Base-by-base conservation (phyloP, 2,113 vertebrate genomes). In the Oostethus manadensis region DNA sequence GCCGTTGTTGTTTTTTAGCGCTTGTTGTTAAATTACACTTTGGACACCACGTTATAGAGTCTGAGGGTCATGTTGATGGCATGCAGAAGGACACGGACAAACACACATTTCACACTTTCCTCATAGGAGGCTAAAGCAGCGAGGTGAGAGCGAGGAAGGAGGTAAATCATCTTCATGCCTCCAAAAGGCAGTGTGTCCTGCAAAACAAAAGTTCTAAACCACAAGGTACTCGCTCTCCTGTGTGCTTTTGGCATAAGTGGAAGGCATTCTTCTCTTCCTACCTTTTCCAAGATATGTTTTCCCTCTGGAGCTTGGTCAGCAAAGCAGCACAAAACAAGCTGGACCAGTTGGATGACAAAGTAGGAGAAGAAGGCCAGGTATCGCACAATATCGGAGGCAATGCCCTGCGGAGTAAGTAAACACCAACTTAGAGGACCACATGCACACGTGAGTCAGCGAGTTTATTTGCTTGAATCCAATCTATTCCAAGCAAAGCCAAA, bases 251-350 rank as follows among this genome's bases (percentile, higher is more conserved):
- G 64, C 56, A 46, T 67, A 77, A 79, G 74, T 53, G 65, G 70
- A 46, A 74, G 14, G 58, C 62, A 71, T 74, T 77, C 58, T 47
- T 35, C 9, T 45, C 35, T 57, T 62, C 91, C 83, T 88, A 98
- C 96, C 76, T 90, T 69, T 48, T 58, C 84, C 45, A 56, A 78
- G 56, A 64, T 3, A 1, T 57, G 76, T 87, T 91, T 87, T 3
- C 87, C 88, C 72, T 90, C 91, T 1, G 94, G 93, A 35, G 90
- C 82, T 4, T 65, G 86, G 78, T 98, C 96, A 8, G 87, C 88
- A 48, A 95, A 89, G 80, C 93, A 95, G 76, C 92, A 93, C 42
- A 98, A 78, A 64, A 93, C 81, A 9, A 97, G 86, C 70, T 96
- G 89, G 6, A 78, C 88, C 71, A 90, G 60, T 55, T 94, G 91